Conservation (phyloP, 2,113 vertebrate species). For the Telmatochromis brachygnathus region DNA sequence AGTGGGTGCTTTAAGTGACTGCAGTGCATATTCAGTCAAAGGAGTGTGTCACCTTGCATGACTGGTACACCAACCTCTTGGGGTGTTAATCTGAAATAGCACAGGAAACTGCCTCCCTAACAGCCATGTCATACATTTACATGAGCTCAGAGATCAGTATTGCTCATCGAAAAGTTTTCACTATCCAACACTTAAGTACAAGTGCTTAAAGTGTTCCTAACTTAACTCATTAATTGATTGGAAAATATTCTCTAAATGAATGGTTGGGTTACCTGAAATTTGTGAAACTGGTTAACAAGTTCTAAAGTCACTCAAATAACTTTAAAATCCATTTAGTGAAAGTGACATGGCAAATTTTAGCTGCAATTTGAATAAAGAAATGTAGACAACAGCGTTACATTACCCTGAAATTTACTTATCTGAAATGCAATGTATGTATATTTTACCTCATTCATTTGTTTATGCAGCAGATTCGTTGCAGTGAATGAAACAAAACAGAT, state of each 20-base stretch:
- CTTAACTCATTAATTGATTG: background rate
- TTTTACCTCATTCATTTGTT: background rate
- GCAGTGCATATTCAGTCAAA: background rate
- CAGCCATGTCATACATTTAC: background rate
- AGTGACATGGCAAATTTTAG: background rate
- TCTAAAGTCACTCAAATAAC: background rate
- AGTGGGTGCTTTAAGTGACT: background rate
- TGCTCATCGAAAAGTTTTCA: background rate
- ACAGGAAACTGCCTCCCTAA: background rate
- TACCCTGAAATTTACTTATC: background rate
- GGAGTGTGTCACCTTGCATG: background rate
- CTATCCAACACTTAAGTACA: background rate
- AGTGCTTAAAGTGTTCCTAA: background rate
- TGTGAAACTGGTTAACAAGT: background rate
- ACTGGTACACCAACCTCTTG: background rate
- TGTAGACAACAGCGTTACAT: background rate
- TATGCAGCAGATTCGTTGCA: background rate
- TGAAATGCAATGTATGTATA: background rate
- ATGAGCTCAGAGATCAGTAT: background rate
- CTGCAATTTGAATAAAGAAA: background rate
- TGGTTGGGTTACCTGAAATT: background rate
- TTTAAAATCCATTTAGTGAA: background rate
- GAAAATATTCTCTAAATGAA: background rate
- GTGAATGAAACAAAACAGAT: background rate
- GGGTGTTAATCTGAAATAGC: slow-evolving; percentile 10